A percentile compares a stretch with the other conserved stretches of the same genome.
Evolutionary conservation across 2,888 invertebrate genomes (phyloP).

Genomic region (Crematogaster levior): DNA sequence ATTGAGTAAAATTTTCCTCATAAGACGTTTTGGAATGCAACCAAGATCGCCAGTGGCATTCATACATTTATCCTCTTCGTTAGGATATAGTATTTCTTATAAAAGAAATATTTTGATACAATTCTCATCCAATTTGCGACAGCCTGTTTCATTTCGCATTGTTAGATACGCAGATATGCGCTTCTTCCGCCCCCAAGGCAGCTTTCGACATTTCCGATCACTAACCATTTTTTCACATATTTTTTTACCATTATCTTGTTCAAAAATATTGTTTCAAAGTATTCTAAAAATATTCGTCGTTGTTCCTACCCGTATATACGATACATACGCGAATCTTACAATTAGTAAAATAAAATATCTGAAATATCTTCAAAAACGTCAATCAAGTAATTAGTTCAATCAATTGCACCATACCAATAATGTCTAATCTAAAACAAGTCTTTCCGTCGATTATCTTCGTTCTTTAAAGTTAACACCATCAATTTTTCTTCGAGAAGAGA

Average conservation of each 20-base stretch:
- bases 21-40: no score
- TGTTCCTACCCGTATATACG: background rate
- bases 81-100: constrained; percentile 4
- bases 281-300: background rate
- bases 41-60: background rate
- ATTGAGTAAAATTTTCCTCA: no score
- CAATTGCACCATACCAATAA: background rate
- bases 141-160: background rate
- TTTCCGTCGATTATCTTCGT: constrained; percentile 27
- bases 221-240: background rate
- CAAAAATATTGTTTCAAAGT: constrained; percentile 33
- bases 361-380: background rate
- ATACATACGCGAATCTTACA: background rate
- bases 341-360: no score
- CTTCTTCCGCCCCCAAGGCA: constrained; percentile 13
- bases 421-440: background rate
- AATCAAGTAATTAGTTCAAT: background rate
- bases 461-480: constrained; percentile 25
- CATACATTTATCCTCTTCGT: background rate
- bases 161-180: background rate
- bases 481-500: constrained; percentile 52
- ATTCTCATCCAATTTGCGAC: constrained; percentile 11
- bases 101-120: constrained; percentile 34
- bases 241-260: constrained; percentile 12
- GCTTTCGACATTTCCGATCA: background rate